Conservation (phyloP, 2,797 vertebrate species). For the Numenius phaeopus region DNA sequence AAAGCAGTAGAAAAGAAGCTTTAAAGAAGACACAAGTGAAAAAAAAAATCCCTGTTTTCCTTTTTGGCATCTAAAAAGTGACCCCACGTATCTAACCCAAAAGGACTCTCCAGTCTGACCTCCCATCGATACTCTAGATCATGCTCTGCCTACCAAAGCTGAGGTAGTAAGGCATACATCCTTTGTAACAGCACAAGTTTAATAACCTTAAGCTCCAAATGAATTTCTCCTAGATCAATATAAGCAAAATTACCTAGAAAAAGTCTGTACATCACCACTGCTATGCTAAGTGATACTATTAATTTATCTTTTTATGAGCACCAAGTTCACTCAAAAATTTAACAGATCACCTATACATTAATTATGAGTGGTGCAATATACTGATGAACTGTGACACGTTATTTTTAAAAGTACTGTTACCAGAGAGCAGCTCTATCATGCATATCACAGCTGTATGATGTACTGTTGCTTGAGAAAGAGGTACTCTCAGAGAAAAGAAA, state of each 20-base stretch:
- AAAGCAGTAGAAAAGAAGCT: background rate
- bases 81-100: fast-evolving
- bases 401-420: background rate
- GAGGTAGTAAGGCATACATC: background rate
- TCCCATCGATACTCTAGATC: background rate
- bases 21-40: background rate
- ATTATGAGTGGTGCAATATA: background rate
- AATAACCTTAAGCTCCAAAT: background rate
- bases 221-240: background rate
- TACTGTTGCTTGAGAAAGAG: background rate
- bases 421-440: background rate
- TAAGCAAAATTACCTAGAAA: background rate
- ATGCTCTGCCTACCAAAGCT: background rate
- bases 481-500: background rate
- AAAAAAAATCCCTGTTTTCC: background rate
- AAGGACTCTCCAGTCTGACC: background rate
- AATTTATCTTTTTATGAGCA: background rate
- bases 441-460: background rate
- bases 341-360: background rate
- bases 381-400: background rate
- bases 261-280: background rate
- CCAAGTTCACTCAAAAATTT: background rate
- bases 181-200: background rate
- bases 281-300: background rate
- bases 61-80: background rate